Evolutionary conservation across 2,113 vertebrate genomes (phyloP).

Genomic region (Thryonomys swinderianus): DNA sequence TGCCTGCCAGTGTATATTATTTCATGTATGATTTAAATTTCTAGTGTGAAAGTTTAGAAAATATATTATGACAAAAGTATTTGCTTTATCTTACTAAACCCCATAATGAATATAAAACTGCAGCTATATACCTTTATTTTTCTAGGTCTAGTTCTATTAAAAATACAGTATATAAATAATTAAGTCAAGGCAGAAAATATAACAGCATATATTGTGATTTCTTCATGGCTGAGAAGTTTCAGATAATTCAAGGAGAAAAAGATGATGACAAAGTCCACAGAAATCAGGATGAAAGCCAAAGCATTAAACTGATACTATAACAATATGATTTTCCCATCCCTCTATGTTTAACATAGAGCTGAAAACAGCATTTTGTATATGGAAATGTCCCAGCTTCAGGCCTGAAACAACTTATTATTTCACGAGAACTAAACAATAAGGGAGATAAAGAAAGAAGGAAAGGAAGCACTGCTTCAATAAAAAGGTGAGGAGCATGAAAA

Average conservation of each 20-base stretch:
- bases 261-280: not conserved
- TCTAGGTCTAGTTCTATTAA: slow-evolving; percentile 22
- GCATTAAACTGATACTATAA: slow-evolving; percentile 39
- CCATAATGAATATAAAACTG: not conserved
- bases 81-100: slow-evolving; percentile 7
- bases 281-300: slow-evolving; percentile 55
- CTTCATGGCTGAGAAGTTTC: slow-evolving; percentile 25
- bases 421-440: slow-evolving; percentile 15
- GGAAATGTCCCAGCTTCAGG: not conserved
- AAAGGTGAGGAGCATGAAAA: not conserved
- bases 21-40: slow-evolving; percentile 2
- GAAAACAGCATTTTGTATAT: not conserved
- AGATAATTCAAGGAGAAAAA: slow-evolving; percentile 33
- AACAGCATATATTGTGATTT: slow-evolving; percentile 63
- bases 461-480: slow-evolving; percentile 21
- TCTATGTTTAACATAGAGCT: slow-evolving; percentile 2
- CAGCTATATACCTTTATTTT: slow-evolving; percentile 33
- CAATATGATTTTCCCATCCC: not conserved
- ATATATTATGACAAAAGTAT: not conserved
- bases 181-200: slow-evolving; percentile 56
- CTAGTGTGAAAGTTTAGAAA: not conserved
- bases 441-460: slow-evolving; percentile 12
- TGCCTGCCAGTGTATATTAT: not conserved
- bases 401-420: slow-evolving; percentile 43
- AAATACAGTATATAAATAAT: slow-evolving; percentile 66